Evolutionary conservation across 2,888 invertebrate genomes (phyloP).

Genomic region (Leptarthrus brevirostris): DNA sequence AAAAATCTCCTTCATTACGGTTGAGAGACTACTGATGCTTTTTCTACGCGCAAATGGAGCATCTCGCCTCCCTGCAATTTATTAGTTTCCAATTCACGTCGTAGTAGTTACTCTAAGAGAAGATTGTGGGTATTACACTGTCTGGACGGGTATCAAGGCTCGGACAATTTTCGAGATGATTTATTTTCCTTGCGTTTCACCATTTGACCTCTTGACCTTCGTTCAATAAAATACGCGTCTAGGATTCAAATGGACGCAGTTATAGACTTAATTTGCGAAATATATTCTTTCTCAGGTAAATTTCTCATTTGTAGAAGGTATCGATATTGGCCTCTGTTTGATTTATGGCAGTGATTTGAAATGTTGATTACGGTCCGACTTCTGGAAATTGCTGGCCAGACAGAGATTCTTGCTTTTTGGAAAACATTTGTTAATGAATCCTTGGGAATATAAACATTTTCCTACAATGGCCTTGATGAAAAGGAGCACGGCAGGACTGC

Average conservation of each 20-base stretch:
- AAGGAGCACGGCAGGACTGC: too few species aligned
- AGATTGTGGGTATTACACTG: neutral
- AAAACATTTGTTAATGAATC: too few species aligned
- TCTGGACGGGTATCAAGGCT: neutral
- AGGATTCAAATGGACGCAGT: too few species aligned
- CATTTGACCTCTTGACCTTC: neutral
- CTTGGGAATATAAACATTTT: too few species aligned
- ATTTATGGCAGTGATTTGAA: too few species aligned
- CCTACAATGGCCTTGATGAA: too few species aligned
- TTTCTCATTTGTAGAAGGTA: neutral
- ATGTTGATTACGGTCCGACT: too few species aligned
- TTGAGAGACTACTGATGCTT: neutral
- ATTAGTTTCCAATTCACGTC: conserved; percentile 10
- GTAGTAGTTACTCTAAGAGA: neutral
- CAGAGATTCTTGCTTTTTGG: too few species aligned
- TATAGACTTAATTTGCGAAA: neutral
- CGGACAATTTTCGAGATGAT: neutral
- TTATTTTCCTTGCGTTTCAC: neutral
- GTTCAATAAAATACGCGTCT: neutral
- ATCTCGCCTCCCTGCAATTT: neutral
- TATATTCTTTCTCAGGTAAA: neutral
- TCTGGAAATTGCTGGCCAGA: too few species aligned
- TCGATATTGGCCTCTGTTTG: too few species aligned
- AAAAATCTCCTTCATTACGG: neutral
- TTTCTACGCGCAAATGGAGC: neutral